Conservation (phyloP, 30 jellyfish, hydroid and myxozoan species). For the Cassiopea andromeda region DNA sequence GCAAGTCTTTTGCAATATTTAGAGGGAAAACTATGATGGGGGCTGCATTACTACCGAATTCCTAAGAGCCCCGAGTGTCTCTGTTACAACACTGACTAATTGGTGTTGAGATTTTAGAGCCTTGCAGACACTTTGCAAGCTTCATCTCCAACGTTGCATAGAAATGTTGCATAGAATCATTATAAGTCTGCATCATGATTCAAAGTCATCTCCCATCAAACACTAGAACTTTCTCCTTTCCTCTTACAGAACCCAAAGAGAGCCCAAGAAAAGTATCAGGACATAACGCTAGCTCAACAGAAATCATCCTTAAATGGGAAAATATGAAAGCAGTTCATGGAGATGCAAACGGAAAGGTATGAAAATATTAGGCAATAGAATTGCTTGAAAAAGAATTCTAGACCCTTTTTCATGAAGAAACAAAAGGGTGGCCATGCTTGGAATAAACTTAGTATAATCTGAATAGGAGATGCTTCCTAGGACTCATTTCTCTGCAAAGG, state of each 20-base stretch:
- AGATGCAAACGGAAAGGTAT: conserved; percentile 69
- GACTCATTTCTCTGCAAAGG: too few relatives aligned
- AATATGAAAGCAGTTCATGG: conserved; percentile 56
- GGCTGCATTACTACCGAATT: too few relatives aligned
- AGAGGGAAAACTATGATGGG: too few relatives aligned
- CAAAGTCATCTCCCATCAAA: background rate
- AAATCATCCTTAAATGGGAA: conserved; percentile 37
- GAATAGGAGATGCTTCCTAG: too few relatives aligned
- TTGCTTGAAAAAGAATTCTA: background rate
- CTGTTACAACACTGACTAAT: too few relatives aligned
- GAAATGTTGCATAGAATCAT: background rate
- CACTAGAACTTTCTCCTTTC: background rate
- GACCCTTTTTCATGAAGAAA: background rate
- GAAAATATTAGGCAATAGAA: background rate
- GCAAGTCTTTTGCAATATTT: too few relatives aligned
- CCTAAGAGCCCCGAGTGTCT: too few relatives aligned
- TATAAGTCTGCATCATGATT: conserved; percentile 8
- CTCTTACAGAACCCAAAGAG: conserved; percentile 28
- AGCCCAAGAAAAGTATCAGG: conserved; percentile 33
- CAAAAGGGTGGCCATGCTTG: background rate
- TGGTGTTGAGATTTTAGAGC: too few relatives aligned
- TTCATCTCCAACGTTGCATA: too few relatives aligned
- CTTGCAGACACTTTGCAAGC: too few relatives aligned
- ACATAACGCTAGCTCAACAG: conserved; percentile 38
- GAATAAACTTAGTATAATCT: too few relatives aligned